Evolutionary conservation across 2,888 invertebrate species (phyloP).

Genomic region (Drosophila limbata): DNA sequence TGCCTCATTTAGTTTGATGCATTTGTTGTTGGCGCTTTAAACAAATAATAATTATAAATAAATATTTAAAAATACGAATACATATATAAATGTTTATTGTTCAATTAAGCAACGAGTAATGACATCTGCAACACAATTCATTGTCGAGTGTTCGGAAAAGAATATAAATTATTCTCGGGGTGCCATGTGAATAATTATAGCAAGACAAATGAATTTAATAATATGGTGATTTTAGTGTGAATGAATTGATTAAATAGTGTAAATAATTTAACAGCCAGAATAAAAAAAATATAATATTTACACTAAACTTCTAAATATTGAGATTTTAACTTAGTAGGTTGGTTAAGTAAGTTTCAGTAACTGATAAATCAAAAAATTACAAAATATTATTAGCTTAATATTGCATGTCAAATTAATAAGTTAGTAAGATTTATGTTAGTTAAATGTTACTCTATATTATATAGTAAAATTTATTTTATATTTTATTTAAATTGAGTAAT

Average conservation of each 20-base stretch:
- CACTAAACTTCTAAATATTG: background rate
- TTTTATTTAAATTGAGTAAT: slow-evolving; percentile 1
- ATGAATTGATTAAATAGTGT: background rate
- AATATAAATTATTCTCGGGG: slow-evolving; percentile 3
- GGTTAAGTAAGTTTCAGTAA: background rate
- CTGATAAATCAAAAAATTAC: too few relatives aligned
- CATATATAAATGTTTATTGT: slow-evolving; percentile 16
- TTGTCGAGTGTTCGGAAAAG: slow-evolving; percentile 26
- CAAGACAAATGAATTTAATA: slow-evolving; percentile 30
- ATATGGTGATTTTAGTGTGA: background rate
- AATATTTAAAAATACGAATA: slow-evolving; percentile 14
- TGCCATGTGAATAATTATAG: slow-evolving; percentile 49
- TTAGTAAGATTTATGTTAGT: background rate
- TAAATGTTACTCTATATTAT: background rate
- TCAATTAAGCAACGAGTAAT: slow-evolving; percentile 21
- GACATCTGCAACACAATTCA: slow-evolving; percentile 25
- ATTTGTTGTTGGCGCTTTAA: slow-evolving; percentile 12
- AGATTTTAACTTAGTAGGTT: background rate
- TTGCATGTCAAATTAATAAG: too few relatives aligned
- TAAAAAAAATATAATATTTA: background rate
- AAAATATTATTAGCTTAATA: too few relatives aligned
- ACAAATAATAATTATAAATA: slow-evolving; percentile 21
- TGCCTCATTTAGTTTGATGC: slow-evolving; percentile 28
- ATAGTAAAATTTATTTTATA: background rate
- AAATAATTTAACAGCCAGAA: background rate